Evolutionary conservation across 2,888 invertebrate genomes (phyloP), one percentile per base, ranked within the genome.

Genomic region (Acrocyrtus sp.): DNA sequence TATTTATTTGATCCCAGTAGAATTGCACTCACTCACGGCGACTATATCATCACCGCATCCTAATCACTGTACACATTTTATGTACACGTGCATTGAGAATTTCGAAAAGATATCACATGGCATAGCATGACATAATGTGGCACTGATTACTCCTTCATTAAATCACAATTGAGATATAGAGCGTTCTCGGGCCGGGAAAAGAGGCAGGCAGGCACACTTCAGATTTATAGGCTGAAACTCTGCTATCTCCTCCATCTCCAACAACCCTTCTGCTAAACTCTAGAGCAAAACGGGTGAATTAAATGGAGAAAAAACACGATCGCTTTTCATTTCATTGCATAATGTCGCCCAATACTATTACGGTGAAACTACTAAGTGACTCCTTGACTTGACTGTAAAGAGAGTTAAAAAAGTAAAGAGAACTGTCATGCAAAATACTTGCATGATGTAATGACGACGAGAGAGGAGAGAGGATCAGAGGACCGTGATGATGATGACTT

Each of bases 91-190:
- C 39, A 56, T 56, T 56, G 56, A 56, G 41, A 56, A 39, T 39
- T 39, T 41, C 41, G 56, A 56, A 56, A 41, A 56, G 56, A 56
- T 39, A 56, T 56, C 56, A 56, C 56, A 56, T 56, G 39, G 56
- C 56, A n/a, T n/a, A n/a, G n/a, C n/a, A 56, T 56, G 56, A 56
- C 56, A 56, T 56, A 56, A 56, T 56, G 56, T 39, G 39, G 41
- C 41, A 41, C 39, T 56, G 56, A 56, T 56, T 21, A 17, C 56
- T 56, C 56, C 56, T 39, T 56, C 56, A 56, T 56, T 56, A 56
- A 56, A 56, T 56, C 56, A 56, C 39, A 56, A 56, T 56, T n/a
- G 56, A 56, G 22, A 39, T 39, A n/a, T n/a, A n/a, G n/a, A n/a
- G n/a, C n/a, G n/a, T n/a, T n/a, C n/a, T n/a, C n/a, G n/a, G n/a